phyloP scores from a whole-genome alignment of 1,140 invertebrate genomes.

The Phymastichus coffea region DNA sequence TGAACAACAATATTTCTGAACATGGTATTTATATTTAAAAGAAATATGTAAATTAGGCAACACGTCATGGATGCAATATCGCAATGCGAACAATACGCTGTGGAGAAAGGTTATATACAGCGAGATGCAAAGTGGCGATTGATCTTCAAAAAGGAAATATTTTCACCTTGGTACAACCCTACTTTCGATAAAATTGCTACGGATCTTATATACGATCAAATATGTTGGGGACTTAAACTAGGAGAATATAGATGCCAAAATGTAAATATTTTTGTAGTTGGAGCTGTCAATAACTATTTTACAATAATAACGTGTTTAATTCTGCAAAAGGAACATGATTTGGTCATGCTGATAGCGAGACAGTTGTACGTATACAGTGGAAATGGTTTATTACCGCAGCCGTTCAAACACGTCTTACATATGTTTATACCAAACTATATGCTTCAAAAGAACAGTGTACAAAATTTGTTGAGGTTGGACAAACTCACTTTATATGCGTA shows the following conservation, averaged over 20 bases:
- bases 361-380: constrained; percentile 87
- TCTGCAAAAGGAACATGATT: constrained; percentile 74
- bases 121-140: constrained; percentile 75
- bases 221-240: constrained; percentile 77
- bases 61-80: constrained; percentile 95
- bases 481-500: constrained; percentile 66
- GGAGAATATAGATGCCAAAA: constrained; percentile 81
- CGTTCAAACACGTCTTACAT: constrained; percentile 70
- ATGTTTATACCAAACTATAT: constrained; percentile 85
- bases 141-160: constrained; percentile 86
- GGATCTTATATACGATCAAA: constrained; percentile 83
- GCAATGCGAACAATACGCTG: constrained; percentile 93
- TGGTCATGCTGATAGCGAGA: constrained; percentile 83
- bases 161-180: constrained; percentile 90
- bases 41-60: constrained; percentile 56
- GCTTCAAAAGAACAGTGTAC: constrained; percentile 58
- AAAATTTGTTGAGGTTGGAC: constrained; percentile 71
- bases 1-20: constrained; percentile 10
- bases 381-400: constrained; percentile 64
- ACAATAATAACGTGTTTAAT: constrained; percentile 7
- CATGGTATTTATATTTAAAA: not conserved
- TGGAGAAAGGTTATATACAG: constrained; percentile 80
- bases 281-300: not conserved
- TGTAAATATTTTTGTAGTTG: constrained; percentile 17
- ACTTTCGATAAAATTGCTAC: constrained; percentile 75